phyloP scores from a whole-genome alignment of 2,113 vertebrate genomes.

The Sinocyclocheilus rhinocerous region DNA sequence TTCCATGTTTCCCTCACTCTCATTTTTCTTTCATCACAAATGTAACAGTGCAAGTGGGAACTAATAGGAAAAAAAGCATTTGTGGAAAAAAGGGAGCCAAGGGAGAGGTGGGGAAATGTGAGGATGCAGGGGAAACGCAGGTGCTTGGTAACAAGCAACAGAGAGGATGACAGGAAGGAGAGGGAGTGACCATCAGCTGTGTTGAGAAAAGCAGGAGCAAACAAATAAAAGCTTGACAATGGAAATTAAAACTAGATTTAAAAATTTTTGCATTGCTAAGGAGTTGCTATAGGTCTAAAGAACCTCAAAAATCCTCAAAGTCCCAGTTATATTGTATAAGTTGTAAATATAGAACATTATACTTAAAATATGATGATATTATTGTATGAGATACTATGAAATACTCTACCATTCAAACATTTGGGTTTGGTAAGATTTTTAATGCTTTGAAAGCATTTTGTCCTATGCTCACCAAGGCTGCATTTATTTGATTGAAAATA shows the following conservation, averaged over 20 bases:
- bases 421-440: no score
- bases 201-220: neutral
- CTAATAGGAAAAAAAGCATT: neutral
- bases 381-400: neutral
- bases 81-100: neutral
- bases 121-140: neutral
- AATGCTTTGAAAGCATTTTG: no score
- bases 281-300: no score
- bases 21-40: conserved; percentile 30
- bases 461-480: no score
- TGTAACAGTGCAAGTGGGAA: neutral
- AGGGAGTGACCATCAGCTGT: conserved; percentile 14
- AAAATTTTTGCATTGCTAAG: no score
- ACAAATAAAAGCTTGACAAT: no score
- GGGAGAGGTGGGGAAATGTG: neutral
- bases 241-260: no score
- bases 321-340: no score
- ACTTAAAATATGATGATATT: neutral
- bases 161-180: conserved; percentile 9
- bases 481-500: no score
- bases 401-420: neutral
- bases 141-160: conserved; percentile 10
- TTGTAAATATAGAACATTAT: neutral
- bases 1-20: conserved; percentile 3
- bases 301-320: no score